Conservation (phyloP, 2,113 vertebrate genomes). For the Lepus europaeus region DNA sequence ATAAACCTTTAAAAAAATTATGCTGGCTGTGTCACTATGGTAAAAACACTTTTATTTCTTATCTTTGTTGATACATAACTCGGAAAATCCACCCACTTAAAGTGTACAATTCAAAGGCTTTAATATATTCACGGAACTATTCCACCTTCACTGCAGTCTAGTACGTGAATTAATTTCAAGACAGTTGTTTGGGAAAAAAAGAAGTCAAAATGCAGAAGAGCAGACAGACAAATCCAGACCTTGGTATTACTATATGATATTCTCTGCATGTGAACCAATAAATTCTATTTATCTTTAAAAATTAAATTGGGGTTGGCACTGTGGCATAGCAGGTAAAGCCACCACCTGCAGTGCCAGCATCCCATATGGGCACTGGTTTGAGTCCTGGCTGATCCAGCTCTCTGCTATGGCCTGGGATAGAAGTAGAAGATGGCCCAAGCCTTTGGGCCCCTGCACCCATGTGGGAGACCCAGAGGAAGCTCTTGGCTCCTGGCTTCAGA, state of each 20-base stretch:
- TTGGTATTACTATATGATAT: background rate
- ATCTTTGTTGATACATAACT: conserved; percentile 8
- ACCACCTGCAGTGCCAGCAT: too few species aligned
- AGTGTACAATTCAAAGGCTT: background rate
- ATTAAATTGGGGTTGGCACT: too few species aligned
- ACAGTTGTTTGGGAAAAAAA: background rate
- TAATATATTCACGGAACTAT: conserved; percentile 32
- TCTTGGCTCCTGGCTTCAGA: too few species aligned
- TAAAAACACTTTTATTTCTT: background rate
- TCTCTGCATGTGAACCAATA: background rate
- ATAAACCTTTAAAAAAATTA: too few species aligned
- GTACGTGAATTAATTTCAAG: conserved; percentile 16
- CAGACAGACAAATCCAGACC: conserved; percentile 18
- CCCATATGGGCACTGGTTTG: too few species aligned
- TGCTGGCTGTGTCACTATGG: too few species aligned
- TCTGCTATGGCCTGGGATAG: too few species aligned
- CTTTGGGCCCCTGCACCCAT: too few species aligned
- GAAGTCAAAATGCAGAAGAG: background rate
- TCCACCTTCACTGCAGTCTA: background rate
- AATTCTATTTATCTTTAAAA: background rate
- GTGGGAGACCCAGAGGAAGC: too few species aligned
- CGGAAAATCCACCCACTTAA: background rate
- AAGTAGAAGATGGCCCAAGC: too few species aligned
- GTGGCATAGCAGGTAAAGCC: too few species aligned
- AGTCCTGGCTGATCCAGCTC: too few species aligned